Base-by-base conservation (phyloP, 1,140 invertebrate genomes). In the Lepidurus apus region DNA sequence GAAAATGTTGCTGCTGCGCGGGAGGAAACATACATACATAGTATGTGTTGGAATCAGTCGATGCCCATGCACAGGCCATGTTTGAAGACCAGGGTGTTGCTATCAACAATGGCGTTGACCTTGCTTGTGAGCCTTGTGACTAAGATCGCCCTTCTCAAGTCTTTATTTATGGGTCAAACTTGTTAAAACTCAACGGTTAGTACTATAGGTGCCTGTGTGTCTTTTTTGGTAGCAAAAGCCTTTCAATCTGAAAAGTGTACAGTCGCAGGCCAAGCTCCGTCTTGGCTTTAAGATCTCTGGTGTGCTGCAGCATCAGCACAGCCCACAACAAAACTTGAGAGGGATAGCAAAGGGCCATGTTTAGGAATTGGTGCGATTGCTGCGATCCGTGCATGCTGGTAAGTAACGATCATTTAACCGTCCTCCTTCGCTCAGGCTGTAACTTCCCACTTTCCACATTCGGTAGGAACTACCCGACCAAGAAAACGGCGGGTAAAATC, bases 31-130 rank as follows among this genome's bases (percentile, higher is more conserved):
- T 65, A 7, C 53, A 65, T 65, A 21, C 53, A 21, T 65, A 65
- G 53, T 65, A 21, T 65, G 53, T n/a, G 53, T 3, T 65, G 21
- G n/a, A 65, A 65, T 65, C 53, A 65, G 53, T 65, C 53, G 53
- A 65, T 65, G 53, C 17, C 53, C 53, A 65, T 65, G 53, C 53
- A 65, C 53, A 17, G 53, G 53, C 53, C 21, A 21, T 9, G 53
- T 21, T 21, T 65, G 53, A 65, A 65, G 21, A 65, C 53, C 53
- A 1, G 53, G 53, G 53, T 65, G 53, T 65, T 21, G 53, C 53
- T 65, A 65, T 65, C 53, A 65, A 65, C 53, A 65, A 65, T 65
- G 53, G 53, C n/a, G 53, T 65, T 65, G 53, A 65, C 21, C 53
- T 65, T 11, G 53, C 53, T 65, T 21, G 21, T 65, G 47, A 21